A percentile compares a stretch with the other conserved stretches of the same genome.
phyloP scores from a whole-genome alignment of 2,888 invertebrate genomes.

The Drosophila gaucha region DNA sequence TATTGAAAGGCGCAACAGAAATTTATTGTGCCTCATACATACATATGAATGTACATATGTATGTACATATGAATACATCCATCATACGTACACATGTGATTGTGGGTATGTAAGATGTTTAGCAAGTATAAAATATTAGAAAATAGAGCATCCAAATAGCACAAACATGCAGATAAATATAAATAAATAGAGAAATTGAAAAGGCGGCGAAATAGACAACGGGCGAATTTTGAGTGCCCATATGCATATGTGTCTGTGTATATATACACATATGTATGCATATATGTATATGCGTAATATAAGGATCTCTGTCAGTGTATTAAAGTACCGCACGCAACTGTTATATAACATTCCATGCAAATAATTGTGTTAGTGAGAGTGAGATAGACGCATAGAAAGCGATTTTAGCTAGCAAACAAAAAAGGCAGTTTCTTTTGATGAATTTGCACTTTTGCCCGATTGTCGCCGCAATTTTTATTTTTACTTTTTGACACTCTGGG shows the following conservation, averaged over 20 bases:
- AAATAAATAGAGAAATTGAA: constrained; percentile 32
- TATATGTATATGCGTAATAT: constrained; percentile 24
- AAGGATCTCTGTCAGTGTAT: constrained; percentile 36
- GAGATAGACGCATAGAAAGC: neutral
- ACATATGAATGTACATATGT: neutral
- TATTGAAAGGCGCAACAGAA: constrained; percentile 12
- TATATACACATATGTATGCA: neutral
- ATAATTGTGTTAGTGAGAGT: neutral
- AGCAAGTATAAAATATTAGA: constrained; percentile 4
- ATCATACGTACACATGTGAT: neutral
- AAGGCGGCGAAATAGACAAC: constrained; percentile 10
- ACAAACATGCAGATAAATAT: constrained; percentile 10
- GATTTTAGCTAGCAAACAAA: constrained; percentile 27
- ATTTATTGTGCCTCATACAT: constrained; percentile 28
- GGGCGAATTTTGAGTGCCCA: neutral
- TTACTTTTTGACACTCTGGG: neutral
- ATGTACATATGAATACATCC: constrained; percentile 5
- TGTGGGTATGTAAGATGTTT: constrained; percentile 3
- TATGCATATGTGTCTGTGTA: neutral
- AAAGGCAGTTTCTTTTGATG: constrained; percentile 37
- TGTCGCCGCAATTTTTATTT: constrained; percentile 12
- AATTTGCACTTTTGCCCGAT: constrained; percentile 45
- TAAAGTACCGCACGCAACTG: constrained; percentile 10
- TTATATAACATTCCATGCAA: constrained; percentile 47
- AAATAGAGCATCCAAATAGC: constrained; percentile 8